These are phyloP conservation scores for Leucophora obtusa DNA, from an alignment of 2,888 invertebrate species.

Conservation along the genomic window DNA sequence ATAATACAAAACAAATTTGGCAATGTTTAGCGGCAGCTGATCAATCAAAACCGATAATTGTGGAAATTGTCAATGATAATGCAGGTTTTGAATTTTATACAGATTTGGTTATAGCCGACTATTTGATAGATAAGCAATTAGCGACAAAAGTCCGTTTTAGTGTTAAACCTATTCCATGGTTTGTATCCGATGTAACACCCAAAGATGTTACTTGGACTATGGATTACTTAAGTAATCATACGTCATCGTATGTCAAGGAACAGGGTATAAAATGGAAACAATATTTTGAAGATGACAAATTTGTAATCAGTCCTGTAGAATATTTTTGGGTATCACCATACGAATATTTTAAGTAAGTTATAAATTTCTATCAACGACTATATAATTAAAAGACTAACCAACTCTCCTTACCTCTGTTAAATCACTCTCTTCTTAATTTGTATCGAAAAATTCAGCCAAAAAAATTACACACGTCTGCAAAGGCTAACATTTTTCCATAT, in stretches of 20 bases:
- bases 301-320: slow-evolving; percentile 80
- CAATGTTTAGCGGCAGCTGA: slow-evolving; percentile 72
- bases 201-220: slow-evolving; percentile 87
- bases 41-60: slow-evolving; percentile 77
- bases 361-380: no score
- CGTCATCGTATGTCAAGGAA: slow-evolving; percentile 69
- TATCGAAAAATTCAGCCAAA: no score
- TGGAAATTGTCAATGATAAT: slow-evolving; percentile 93
- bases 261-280: slow-evolving; percentile 82
- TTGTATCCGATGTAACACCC: slow-evolving; percentile 91
- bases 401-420: no score
- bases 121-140: slow-evolving; percentile 82
- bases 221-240: slow-evolving; percentile 77
- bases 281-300: slow-evolving; percentile 80
- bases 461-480: no score
- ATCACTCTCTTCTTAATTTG: no score
- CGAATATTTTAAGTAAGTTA: slow-evolving; percentile 82
- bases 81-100: slow-evolving; percentile 94
- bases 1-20: slow-evolving; percentile 82
- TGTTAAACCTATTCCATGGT: slow-evolving; percentile 96
- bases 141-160: slow-evolving; percentile 88
- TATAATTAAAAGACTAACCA: no score
- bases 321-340: slow-evolving; percentile 94
- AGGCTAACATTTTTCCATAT: no score
- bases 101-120: slow-evolving; percentile 92